These are phyloP conservation scores for Scaptomyza reducta DNA, from an alignment of 2,888 invertebrate species.

Conservation along the genomic window DNA sequence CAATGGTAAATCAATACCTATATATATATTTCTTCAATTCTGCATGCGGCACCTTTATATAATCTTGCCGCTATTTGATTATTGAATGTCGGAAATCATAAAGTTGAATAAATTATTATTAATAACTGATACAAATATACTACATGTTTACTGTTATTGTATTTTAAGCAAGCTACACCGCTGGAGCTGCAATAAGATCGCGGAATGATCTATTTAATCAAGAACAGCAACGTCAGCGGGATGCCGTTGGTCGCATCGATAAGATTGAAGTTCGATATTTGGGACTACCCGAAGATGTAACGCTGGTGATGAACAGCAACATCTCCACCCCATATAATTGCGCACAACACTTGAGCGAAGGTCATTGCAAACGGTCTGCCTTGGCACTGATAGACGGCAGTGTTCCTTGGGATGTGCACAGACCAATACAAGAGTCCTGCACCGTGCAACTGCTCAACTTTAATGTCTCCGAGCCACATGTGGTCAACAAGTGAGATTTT, in stretches of 20 bases:
- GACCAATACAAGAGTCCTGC: conserved; percentile 89
- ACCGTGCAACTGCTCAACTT: conserved; percentile 86
- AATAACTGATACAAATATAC: neutral
- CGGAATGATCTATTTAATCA: conserved; percentile 90
- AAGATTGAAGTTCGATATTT: conserved; percentile 94
- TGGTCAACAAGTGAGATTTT: conserved; percentile 81
- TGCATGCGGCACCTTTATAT: conserved; percentile 47
- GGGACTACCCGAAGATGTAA: conserved; percentile 90
- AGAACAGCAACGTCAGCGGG: conserved; percentile 90
- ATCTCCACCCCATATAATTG: conserved; percentile 97
- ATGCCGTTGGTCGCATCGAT: conserved; percentile 92
- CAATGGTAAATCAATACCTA: conserved; percentile 36
- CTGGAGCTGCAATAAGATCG: conserved; percentile 82
- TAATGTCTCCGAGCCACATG: conserved; percentile 82
- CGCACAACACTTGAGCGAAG: conserved; percentile 92
- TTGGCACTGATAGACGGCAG: conserved; percentile 92
- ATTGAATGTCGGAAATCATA: neutral
- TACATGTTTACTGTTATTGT: neutral
- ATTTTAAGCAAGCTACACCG: conserved; percentile 38
- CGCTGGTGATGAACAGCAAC: conserved; percentile 94
- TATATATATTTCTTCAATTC: neutral
- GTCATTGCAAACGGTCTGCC: conserved; percentile 89
- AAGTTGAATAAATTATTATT: neutral
- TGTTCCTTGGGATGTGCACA: conserved; percentile 96
- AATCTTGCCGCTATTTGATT: conserved; percentile 38